Conservation (phyloP, 2,113 vertebrate species). For the Corapipo altera region DNA sequence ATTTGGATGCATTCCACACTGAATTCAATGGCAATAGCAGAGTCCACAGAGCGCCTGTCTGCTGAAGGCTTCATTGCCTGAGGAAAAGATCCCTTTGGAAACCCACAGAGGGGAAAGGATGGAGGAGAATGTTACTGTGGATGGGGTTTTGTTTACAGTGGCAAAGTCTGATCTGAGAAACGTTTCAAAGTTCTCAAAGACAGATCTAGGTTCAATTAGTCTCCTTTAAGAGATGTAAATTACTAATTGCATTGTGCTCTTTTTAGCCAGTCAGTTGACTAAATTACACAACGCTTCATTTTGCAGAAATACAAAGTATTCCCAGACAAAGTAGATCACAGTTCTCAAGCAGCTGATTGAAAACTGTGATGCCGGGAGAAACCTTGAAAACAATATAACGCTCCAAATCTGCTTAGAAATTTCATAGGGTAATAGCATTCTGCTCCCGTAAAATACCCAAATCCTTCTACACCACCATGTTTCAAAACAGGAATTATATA, state of each 20-base stretch:
- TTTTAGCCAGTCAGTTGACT: not conserved
- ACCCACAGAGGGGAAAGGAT: not conserved
- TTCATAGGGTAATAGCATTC: not conserved
- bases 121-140: not conserved
- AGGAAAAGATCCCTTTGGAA: not conserved
- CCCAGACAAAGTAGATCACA: not conserved
- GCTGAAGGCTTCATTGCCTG: not conserved
- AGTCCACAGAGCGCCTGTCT: rapidly evolving
- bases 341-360: not conserved
- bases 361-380: not conserved
- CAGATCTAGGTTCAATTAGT: not conserved
- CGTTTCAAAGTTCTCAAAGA: not conserved
- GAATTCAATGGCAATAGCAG: not conserved
- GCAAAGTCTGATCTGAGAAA: not conserved
- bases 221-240: conserved; percentile 12
- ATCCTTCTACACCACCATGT: not conserved
- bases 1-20: not conserved
- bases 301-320: conserved; percentile 14
- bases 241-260: not conserved
- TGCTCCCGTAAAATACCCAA: not conserved
- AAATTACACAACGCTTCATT: not conserved
- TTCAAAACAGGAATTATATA: not conserved
- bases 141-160: not conserved
- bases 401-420: not conserved
- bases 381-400: not conserved